Evolutionary conservation across 2,113 vertebrate species (phyloP).

Genomic region (Tauraco erythrolophus): DNA sequence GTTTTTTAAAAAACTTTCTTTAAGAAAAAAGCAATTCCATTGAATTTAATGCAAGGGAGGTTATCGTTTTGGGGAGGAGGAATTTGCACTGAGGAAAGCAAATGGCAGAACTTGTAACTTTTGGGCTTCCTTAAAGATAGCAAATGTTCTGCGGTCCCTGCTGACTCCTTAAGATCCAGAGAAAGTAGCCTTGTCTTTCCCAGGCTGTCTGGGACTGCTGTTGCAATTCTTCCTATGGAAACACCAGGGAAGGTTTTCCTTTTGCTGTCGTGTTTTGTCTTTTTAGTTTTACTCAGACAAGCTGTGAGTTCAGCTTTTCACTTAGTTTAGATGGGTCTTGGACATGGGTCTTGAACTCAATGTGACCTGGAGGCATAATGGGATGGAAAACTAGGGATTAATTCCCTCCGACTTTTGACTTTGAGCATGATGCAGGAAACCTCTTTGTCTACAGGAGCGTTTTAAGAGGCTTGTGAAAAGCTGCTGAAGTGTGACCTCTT

Average conservation of each 20-base stretch:
- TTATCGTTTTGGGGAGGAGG: fast-evolving
- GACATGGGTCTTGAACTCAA: background rate
- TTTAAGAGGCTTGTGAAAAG: background rate
- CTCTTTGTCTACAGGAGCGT: background rate
- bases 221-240: background rate
- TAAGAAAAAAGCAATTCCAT: background rate
- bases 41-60: background rate
- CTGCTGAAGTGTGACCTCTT: background rate
- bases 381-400: background rate
- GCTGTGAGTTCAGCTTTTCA: background rate
- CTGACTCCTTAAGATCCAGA: background rate
- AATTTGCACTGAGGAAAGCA: background rate
- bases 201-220: background rate
- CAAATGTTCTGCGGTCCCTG: background rate
- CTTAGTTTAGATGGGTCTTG: background rate
- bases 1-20: background rate
- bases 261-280: background rate
- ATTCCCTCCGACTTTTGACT: background rate
- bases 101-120: background rate
- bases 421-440: fast-evolving
- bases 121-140: background rate
- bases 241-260: background rate
- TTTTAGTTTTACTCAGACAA: background rate
- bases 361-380: background rate
- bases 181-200: background rate